These are phyloP conservation scores for Xerus inauris DNA, from an alignment of 2,113 vertebrate genomes.

Conservation along the genomic window DNA sequence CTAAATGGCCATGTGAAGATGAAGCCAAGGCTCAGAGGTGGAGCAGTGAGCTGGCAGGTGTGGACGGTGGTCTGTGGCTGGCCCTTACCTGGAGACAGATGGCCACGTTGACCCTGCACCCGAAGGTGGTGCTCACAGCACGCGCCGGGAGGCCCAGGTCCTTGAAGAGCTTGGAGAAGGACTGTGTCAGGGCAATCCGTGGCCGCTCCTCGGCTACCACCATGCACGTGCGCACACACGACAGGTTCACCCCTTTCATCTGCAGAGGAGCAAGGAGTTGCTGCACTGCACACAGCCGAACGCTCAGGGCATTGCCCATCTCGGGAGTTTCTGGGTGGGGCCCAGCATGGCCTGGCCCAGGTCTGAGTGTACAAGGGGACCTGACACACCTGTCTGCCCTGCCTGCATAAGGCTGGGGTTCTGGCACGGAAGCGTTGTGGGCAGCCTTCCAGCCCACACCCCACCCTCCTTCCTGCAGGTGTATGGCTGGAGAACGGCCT, in stretches of 20 bases:
- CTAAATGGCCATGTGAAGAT: neutral
- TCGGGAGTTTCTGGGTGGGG: neutral
- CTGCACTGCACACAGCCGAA: neutral
- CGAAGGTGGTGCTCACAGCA: constrained; percentile 97
- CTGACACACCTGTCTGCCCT: rapidly evolving
- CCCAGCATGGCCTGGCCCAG: neutral
- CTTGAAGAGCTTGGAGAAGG: constrained; percentile 98
- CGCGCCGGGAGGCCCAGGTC: constrained; percentile 95
- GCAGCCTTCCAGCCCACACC: neutral
- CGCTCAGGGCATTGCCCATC: too few relatives aligned
- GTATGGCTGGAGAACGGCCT: neutral
- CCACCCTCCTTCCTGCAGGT: neutral
- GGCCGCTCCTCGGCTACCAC: constrained; percentile 98
- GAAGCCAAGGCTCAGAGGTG: neutral
- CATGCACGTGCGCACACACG: constrained; percentile 97
- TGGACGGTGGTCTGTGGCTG: neutral
- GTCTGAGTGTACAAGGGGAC: neutral
- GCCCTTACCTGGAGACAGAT: constrained; percentile 95
- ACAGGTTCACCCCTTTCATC: constrained; percentile 95
- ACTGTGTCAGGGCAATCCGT: constrained; percentile 93
- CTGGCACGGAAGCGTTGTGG: neutral
- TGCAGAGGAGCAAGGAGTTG: constrained; percentile 64
- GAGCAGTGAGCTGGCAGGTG: neutral
- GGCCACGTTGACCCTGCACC: constrained; percentile 97
- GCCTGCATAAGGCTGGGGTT: neutral